Conservation (phyloP, 2,797 vertebrate genomes). For the Enoplosus armatus region DNA sequence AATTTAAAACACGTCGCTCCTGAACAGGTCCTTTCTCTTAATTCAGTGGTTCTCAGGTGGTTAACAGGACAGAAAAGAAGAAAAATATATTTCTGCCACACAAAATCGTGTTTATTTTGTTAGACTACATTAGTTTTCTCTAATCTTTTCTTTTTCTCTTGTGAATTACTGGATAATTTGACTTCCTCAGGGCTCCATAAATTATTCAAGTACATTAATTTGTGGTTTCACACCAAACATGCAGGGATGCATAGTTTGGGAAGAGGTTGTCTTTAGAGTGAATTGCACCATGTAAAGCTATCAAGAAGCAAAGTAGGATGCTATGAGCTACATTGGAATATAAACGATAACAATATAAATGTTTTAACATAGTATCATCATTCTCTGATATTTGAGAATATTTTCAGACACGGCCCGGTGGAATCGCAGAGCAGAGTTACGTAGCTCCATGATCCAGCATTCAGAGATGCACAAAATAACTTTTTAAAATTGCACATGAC, state of each 20-base stretch:
- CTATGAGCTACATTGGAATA: neutral
- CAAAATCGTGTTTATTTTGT: neutral
- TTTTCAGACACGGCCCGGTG: neutral
- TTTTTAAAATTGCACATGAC: neutral
- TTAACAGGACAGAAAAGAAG: neutral
- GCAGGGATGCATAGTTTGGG: neutral
- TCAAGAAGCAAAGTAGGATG: neutral
- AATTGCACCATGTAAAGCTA: neutral
- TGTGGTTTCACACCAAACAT: constrained; percentile 1
- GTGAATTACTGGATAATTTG: neutral
- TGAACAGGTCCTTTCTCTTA: neutral
- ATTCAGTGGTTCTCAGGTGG: neutral
- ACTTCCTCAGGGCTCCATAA: neutral
- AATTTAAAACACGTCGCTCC: neutral
- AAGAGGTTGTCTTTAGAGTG: neutral
- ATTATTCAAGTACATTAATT: constrained; percentile 6
- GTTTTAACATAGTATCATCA: neutral
- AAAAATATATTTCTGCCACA: neutral
- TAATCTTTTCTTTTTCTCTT: neutral
- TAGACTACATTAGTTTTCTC: neutral
- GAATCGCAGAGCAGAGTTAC: neutral
- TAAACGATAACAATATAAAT: neutral
- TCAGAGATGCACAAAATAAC: neutral
- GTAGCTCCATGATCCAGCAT: neutral
- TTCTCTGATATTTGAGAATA: neutral